These are phyloP conservation scores for Eriocheir sinensis DNA, from an alignment of 1,140 invertebrate genomes.

Conservation along the genomic window DNA sequence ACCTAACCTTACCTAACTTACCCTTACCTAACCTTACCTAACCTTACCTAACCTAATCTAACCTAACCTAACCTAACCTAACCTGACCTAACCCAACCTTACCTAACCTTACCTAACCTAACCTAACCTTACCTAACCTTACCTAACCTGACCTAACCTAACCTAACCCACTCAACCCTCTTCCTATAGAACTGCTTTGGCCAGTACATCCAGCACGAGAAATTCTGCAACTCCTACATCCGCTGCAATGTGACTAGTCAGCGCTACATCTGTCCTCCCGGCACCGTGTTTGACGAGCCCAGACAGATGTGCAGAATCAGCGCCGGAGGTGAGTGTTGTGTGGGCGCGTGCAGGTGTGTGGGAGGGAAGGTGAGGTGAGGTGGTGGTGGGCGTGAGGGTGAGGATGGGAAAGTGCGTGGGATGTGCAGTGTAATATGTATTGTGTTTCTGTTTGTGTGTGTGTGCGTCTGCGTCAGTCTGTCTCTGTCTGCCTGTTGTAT, in stretches of 20 bases:
- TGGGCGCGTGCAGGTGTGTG: too few relatives aligned
- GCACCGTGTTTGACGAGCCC: slow-evolving; percentile 52
- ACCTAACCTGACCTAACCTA: background rate
- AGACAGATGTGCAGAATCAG: slow-evolving; percentile 69
- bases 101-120: too few relatives aligned
- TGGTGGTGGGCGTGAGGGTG: too few relatives aligned
- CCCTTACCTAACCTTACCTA: too few relatives aligned
- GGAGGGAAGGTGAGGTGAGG: too few relatives aligned
- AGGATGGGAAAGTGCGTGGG: too few relatives aligned
- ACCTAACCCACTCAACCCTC: background rate
- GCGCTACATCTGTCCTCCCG: slow-evolving; percentile 52
- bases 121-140: background rate
- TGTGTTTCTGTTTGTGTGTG: too few relatives aligned
- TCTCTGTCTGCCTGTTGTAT: too few relatives aligned
- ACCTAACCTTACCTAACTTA: too few relatives aligned
- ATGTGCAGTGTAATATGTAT: too few relatives aligned
- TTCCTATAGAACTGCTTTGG: background rate
- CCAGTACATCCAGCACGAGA: slow-evolving; percentile 59
- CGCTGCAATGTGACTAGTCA: background rate
- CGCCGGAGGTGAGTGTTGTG: slow-evolving; percentile 26
- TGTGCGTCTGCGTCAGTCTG: too few relatives aligned
- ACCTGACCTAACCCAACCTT: too few relatives aligned
- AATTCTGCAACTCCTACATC: slow-evolving; percentile 65
- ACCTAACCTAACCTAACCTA: background rate
- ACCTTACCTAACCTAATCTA: background rate